A percentile compares a stretch with the other conserved stretches of the same genome.
Conservation (phyloP, 2,113 vertebrate species). For the Amphilophus citrinellus region DNA sequence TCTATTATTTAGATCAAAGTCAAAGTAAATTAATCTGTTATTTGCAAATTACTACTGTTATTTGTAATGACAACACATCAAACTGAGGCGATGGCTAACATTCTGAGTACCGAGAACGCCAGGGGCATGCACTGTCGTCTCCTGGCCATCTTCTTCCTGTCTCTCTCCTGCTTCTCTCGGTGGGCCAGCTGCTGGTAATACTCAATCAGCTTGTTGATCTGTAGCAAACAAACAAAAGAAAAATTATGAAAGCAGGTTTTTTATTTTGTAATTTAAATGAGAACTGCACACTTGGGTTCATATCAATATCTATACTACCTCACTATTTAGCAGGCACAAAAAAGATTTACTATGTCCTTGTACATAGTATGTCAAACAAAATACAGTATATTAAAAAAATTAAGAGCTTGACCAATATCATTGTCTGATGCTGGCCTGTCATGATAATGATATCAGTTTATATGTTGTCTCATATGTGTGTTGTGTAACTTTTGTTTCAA, state of each 20-base stretch:
- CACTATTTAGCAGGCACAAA: background rate
- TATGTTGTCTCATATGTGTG: background rate
- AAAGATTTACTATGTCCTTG: background rate
- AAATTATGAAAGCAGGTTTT: background rate
- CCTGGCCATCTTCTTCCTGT: constrained; percentile 94
- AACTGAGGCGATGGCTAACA: background rate
- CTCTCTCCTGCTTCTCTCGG: constrained; percentile 95
- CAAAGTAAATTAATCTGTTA: background rate
- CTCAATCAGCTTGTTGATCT: constrained; percentile 98
- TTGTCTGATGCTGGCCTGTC: background rate
- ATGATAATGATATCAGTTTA: background rate
- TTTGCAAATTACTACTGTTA: background rate
- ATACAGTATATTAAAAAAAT: no score
- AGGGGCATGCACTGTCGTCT: constrained; percentile 95
- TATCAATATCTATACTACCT: background rate
- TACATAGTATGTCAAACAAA: no score
- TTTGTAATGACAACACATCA: background rate
- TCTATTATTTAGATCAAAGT: background rate
- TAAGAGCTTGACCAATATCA: background rate
- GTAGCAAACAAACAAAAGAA: constrained; percentile 41
- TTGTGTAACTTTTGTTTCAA: no score
- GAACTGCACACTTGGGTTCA: background rate
- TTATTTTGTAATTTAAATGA: background rate
- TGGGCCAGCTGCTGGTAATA: constrained; percentile 98
- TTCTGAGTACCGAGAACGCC: constrained; percentile 93